A percentile compares a stretch with the other conserved stretches of the same genome.
Evolutionary conservation across 1,140 invertebrate species (phyloP).

Genomic region (Drosophila ambigua): DNA sequence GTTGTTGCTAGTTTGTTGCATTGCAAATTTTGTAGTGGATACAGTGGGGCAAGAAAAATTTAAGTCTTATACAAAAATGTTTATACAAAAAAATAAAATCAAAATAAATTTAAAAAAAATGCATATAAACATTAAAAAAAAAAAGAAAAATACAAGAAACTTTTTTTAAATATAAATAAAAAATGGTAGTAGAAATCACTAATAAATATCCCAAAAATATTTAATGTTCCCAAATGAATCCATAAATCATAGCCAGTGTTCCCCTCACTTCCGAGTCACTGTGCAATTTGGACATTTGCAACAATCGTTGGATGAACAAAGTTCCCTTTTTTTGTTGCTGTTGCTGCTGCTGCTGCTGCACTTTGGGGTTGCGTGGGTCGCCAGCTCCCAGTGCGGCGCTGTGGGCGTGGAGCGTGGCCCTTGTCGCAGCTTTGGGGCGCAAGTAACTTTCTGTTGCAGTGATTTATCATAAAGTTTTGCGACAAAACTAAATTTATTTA

Average conservation of each 20-base stretch:
- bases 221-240: neutral
- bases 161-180: no score
- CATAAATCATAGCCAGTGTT: neutral
- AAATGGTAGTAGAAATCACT: no score
- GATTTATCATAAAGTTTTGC: constrained; percentile 60
- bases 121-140: neutral
- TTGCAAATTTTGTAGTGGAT: constrained; percentile 28
- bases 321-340: constrained; percentile 34
- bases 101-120: no score
- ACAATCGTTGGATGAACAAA: constrained; percentile 43
- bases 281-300: constrained; percentile 51
- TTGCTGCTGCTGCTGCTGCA: no score
- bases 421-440: constrained; percentile 21
- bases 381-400: constrained; percentile 13
- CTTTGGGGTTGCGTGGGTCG: constrained; percentile 19
- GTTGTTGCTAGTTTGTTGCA: constrained; percentile 48
- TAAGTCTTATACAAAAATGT: neutral
- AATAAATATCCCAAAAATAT: neutral
- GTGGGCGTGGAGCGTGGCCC: constrained; percentile 20
- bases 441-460: constrained; percentile 52
- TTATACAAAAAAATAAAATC: no score
- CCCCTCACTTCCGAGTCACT: constrained; percentile 13
- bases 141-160: neutral
- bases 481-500: constrained; percentile 49
- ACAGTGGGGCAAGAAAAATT: neutral